Evolutionary conservation across 2,888 invertebrate species (phyloP).

Genomic region (Cylloceria caligata): DNA sequence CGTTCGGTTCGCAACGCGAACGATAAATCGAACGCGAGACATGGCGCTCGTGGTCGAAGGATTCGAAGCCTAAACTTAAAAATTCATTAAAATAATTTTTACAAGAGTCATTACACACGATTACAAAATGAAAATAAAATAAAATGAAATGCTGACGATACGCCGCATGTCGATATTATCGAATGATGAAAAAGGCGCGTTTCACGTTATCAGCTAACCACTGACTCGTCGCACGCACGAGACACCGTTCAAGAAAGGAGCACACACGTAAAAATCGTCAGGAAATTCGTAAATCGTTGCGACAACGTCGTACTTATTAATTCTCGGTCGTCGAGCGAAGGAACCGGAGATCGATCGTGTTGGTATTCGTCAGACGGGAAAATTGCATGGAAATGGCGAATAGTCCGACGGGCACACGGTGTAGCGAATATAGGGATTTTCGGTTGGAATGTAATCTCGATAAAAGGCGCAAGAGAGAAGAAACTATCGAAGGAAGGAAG

Average conservation of each 20-base stretch:
- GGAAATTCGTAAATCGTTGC: not conserved
- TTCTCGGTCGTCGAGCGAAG: slow-evolving; percentile 5
- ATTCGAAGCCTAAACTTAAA: not conserved
- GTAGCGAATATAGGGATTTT: not conserved
- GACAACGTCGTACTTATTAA: slow-evolving; percentile 9
- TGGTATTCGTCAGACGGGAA: slow-evolving; percentile 4
- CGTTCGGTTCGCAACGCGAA: not conserved
- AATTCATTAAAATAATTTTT: not conserved
- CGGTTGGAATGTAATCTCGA: not conserved
- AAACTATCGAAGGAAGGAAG: not conserved
- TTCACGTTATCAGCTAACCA: not conserved
- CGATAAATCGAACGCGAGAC: slow-evolving; percentile 15
- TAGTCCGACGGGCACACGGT: not conserved
- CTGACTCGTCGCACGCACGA: not conserved
- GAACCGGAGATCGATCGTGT: slow-evolving; percentile 12
- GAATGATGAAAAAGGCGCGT: not conserved
- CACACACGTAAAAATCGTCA: not conserved
- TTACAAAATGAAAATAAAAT: too few relatives aligned
- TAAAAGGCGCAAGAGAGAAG: not conserved
- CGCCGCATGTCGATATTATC: not conserved
- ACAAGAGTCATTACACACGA: not conserved
- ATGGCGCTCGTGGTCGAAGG: not conserved
- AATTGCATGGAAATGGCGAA: slow-evolving; percentile 57
- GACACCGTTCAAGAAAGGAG: not conserved
- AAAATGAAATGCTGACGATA: too few relatives aligned